phyloP scores from a whole-genome alignment of 2,113 vertebrate genomes.

The Chitala chitala region DNA sequence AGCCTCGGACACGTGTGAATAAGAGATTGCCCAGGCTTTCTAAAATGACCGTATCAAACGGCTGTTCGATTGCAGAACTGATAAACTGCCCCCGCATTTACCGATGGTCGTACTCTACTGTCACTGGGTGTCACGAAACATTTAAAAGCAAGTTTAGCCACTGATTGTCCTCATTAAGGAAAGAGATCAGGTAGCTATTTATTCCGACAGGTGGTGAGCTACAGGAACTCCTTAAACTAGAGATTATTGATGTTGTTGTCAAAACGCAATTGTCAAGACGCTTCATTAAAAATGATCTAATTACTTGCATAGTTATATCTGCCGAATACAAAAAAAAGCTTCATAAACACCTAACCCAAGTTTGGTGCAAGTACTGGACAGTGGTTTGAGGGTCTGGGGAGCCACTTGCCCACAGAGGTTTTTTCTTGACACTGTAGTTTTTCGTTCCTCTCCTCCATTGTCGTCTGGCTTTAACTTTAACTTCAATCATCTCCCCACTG shows the following conservation, averaged over 20 bases:
- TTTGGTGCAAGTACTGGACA: conserved; percentile 1
- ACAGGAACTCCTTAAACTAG: not conserved
- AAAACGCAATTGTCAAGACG: not conserved
- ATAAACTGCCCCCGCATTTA: too few species aligned
- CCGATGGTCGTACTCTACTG: not conserved
- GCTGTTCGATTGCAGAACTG: not conserved
- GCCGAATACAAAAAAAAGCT: conserved; percentile 6
- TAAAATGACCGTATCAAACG: conserved; percentile 2
- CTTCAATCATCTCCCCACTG: too few species aligned
- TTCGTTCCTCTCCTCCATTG: too few species aligned
- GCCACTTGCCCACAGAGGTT: too few species aligned
- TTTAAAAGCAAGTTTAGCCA: not conserved
- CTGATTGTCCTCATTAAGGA: not conserved
- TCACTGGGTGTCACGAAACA: not conserved
- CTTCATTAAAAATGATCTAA: conserved; percentile 8
- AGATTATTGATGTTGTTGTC: not conserved
- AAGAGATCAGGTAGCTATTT: not conserved
- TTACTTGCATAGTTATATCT: not conserved
- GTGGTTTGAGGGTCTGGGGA: conserved; percentile 5
- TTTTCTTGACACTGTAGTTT: not conserved
- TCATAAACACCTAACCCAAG: too few species aligned
- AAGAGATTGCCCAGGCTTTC: not conserved
- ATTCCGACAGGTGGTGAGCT: not conserved
- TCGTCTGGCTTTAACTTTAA: too few species aligned
- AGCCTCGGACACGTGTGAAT: not conserved